Percentiles rank a stretch among this genome's conserved stretches.
Evolutionary conservation across 2,888 invertebrate species (phyloP).

Genomic region (Lampropteryx suffumata): DNA sequence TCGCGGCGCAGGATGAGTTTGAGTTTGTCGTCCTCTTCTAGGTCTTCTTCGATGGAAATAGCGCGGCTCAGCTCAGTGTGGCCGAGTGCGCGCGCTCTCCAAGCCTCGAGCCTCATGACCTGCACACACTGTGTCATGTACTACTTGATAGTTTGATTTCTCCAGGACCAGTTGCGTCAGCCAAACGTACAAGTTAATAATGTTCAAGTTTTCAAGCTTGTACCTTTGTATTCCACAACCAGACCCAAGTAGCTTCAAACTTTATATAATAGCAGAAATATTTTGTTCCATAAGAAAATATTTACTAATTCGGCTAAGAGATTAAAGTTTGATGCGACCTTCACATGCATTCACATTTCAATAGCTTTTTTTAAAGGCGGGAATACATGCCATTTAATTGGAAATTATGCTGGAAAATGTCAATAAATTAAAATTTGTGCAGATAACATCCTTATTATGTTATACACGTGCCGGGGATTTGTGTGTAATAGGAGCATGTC

Average conservation of each 20-base stretch:
- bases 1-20: slow-evolving; percentile 65
- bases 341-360: not conserved
- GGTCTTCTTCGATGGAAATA: slow-evolving; percentile 67
- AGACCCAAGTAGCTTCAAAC: not conserved
- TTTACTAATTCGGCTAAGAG: no score
- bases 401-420: no score
- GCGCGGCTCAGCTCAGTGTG: slow-evolving; percentile 61
- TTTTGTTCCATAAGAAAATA: no score
- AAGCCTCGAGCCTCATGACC: slow-evolving; percentile 89
- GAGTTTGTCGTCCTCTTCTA: slow-evolving; percentile 70
- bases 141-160: not conserved
- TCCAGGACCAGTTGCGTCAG: not conserved
- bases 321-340: not conserved
- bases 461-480: no score
- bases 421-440: no score
- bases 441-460: no score
- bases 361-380: not conserved
- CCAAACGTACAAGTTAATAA: not conserved
- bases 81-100: slow-evolving; percentile 84
- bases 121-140: slow-evolving; percentile 41
- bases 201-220: not conserved
- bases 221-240: not conserved
- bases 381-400: no score
- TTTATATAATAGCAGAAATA: not conserved
- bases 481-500: no score